phyloP scores from a whole-genome alignment of 2,113 vertebrate genomes.

The Strix aluco region DNA sequence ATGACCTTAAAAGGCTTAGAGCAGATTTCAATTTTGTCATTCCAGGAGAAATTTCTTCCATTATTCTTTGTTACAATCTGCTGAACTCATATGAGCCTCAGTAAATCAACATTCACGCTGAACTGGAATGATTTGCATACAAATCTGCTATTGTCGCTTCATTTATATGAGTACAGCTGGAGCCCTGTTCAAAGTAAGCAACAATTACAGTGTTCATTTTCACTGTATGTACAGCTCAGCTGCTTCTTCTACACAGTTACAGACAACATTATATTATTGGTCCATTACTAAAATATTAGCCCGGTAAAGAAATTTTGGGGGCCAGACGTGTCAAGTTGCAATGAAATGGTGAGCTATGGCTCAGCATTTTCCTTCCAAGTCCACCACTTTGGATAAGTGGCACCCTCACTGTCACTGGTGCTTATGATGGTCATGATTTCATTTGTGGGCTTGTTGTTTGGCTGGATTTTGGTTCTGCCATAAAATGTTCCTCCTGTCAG shows the following conservation, averaged over 20 bases:
- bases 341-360: background rate
- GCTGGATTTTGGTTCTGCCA: background rate
- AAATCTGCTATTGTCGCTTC: background rate
- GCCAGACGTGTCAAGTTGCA: background rate
- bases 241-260: background rate
- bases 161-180: background rate
- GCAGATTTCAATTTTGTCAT: background rate
- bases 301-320: background rate
- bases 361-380: background rate
- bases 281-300: background rate
- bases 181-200: background rate
- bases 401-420: background rate
- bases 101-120: background rate
- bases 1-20: slow-evolving; percentile 1
- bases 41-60: background rate
- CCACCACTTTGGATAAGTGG: background rate
- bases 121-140: background rate
- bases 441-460: background rate
- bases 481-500: background rate
- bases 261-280: background rate
- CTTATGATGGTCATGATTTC: background rate
- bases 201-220: background rate
- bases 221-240: background rate
- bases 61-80: background rate
- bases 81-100: background rate